Evolutionary conservation across 2,888 invertebrate species (phyloP).

Genomic region (Dicycla oo): DNA sequence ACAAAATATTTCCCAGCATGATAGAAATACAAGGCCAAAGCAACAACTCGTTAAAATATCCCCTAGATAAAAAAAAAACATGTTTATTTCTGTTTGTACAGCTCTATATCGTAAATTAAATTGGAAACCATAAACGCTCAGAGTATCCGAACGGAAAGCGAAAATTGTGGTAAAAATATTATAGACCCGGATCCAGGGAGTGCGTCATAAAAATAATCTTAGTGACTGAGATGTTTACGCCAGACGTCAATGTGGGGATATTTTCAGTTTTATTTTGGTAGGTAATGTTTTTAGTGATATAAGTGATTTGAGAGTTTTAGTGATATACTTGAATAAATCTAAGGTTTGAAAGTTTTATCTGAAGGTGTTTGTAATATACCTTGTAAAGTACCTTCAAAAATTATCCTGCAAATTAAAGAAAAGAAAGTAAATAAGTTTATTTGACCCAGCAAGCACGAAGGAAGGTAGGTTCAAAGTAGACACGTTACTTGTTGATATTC

Average conservation of each 20-base stretch:
- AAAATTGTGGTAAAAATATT: constrained; percentile 65
- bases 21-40: constrained; percentile 13
- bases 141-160: constrained; percentile 55
- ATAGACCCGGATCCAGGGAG: constrained; percentile 54
- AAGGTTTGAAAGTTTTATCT: not conserved
- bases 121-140: constrained; percentile 62
- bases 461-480: too few relatives aligned
- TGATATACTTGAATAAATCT: constrained; percentile 19
- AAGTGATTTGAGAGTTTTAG: constrained; percentile 12
- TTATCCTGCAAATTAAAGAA: not conserved
- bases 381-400: too few relatives aligned
- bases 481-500: not conserved
- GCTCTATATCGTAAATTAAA: constrained; percentile 66
- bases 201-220: constrained; percentile 60
- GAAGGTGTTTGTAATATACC: not conserved
- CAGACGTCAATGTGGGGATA: constrained; percentile 41
- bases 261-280: constrained; percentile 46
- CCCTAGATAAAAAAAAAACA: constrained; percentile 50
- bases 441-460: too few relatives aligned
- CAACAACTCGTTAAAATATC: constrained; percentile 37
- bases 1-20: not conserved
- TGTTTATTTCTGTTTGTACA: constrained; percentile 56
- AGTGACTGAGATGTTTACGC: constrained; percentile 59
- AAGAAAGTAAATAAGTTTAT: too few relatives aligned
- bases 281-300: constrained; percentile 14